These are phyloP conservation scores for Boloria selene DNA, from an alignment of 2,888 invertebrate species.

Conservation along the genomic window DNA sequence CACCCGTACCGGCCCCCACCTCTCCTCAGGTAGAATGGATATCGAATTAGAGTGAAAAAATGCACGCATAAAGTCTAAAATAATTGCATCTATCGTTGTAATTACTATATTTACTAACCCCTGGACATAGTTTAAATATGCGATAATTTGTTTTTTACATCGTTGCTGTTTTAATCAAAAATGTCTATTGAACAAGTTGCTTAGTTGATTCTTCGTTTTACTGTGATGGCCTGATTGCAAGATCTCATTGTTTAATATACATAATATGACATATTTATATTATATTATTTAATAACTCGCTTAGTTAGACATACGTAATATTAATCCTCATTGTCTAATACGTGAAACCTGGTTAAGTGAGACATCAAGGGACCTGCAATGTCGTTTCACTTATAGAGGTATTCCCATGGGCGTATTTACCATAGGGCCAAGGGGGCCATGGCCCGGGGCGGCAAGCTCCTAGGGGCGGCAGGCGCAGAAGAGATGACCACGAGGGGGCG, in stretches of 20 bases:
- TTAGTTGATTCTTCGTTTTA: constrained; percentile 10
- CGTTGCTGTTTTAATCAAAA: not conserved
- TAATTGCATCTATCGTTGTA: not conserved
- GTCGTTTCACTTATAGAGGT: too few relatives aligned
- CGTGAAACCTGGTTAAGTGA: too few relatives aligned
- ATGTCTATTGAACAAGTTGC: constrained; percentile 7
- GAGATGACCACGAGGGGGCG: too few relatives aligned
- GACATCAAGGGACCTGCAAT: too few relatives aligned
- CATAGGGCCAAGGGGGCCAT: too few relatives aligned
- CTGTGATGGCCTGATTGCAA: constrained; percentile 11
- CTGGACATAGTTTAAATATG: constrained; percentile 1
- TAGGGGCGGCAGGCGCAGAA: too few relatives aligned
- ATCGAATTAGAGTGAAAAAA: constrained; percentile 10
- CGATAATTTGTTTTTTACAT: not conserved
- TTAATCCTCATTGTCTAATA: too few relatives aligned
- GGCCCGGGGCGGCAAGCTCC: too few relatives aligned
- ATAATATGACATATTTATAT: too few relatives aligned
- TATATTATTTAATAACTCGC: not conserved
- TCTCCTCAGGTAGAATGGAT: constrained; percentile 71
- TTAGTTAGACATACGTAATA: too few relatives aligned
- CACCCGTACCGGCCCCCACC: constrained; percentile 73
- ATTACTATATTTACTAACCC: constrained; percentile 1
- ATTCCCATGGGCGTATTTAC: too few relatives aligned
- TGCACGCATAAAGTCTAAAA: constrained; percentile 19
- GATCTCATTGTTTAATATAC: constrained; percentile 5